phyloP scores from a whole-genome alignment of 2,113 vertebrate genomes.

The Pteronura brasiliensis region DNA sequence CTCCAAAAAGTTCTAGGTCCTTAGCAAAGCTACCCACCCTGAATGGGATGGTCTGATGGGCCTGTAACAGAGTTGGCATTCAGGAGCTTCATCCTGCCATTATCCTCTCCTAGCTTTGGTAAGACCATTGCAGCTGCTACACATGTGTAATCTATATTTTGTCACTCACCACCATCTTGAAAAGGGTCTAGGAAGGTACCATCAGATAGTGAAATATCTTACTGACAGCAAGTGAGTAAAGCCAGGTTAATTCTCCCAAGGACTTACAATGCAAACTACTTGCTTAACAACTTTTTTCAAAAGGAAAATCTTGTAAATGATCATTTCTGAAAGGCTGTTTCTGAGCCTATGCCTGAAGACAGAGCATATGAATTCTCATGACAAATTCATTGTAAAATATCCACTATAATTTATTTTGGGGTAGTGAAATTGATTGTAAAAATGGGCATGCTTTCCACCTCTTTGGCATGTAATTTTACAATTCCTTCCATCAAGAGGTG shows the following conservation, averaged over 20 bases:
- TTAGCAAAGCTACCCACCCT: not conserved
- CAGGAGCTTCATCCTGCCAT: not conserved
- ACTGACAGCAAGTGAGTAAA: not conserved
- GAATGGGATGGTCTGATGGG: not conserved
- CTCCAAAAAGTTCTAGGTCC: not conserved
- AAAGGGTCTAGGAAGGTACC: not conserved
- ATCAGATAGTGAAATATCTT: not conserved
- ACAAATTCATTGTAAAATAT: not conserved
- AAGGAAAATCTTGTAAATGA: not conserved
- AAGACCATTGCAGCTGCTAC: not conserved
- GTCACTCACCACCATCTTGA: too few species aligned
- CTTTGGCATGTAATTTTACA: not conserved
- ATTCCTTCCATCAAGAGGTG: not conserved
- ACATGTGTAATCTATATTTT: accelerated
- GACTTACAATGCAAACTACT: not conserved
- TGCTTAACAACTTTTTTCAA: not conserved
- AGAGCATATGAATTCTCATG: not conserved
- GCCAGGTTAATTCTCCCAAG: not conserved
- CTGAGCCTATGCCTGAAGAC: not conserved
- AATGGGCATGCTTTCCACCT: too few species aligned
- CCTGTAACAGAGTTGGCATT: not conserved
- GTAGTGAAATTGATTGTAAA: not conserved
- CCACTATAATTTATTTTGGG: not conserved
- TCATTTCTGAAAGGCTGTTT: not conserved
- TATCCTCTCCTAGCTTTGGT: not conserved